These are phyloP conservation scores for Desmodus rotundus DNA, from an alignment of 2,113 vertebrate species.

Conservation along the genomic window DNA sequence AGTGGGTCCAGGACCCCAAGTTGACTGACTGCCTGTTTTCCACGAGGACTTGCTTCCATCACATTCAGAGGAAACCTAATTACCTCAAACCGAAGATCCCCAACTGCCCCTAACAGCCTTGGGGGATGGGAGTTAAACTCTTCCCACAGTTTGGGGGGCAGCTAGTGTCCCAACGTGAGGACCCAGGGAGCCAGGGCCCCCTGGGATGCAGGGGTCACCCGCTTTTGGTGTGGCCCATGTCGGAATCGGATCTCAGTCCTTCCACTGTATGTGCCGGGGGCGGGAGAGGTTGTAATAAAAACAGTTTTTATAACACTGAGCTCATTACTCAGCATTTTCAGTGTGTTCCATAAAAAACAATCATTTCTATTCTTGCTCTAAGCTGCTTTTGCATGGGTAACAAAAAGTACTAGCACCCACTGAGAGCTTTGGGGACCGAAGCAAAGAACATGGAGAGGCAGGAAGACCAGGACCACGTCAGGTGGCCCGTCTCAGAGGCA, in stretches of 20 bases:
- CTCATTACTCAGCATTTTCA: not conserved
- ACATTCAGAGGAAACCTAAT: no score
- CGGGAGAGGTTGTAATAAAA: not conserved
- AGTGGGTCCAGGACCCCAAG: no score
- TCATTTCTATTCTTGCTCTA: not conserved
- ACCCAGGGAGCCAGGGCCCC: no score
- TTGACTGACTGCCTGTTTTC: accelerated
- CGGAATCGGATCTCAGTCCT: not conserved
- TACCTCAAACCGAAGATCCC: not conserved
- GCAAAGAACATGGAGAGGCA: not conserved
- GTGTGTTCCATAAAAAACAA: not conserved
- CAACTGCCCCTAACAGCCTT: not conserved
- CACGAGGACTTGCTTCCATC: not conserved
- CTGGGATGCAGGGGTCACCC: not conserved
- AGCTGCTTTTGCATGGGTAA: not conserved
- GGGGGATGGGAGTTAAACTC: not conserved
- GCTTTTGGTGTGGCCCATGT: not conserved
- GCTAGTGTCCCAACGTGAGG: not conserved
- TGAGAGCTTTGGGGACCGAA: not conserved
- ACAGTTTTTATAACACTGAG: not conserved
- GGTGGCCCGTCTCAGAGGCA: not conserved
- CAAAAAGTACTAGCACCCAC: not conserved
- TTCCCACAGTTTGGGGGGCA: not conserved
- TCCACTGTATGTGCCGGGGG: no score
- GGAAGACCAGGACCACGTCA: accelerated